Conservation (phyloP, 2,888 invertebrate species). For the Schrankia costaestrigalis region DNA sequence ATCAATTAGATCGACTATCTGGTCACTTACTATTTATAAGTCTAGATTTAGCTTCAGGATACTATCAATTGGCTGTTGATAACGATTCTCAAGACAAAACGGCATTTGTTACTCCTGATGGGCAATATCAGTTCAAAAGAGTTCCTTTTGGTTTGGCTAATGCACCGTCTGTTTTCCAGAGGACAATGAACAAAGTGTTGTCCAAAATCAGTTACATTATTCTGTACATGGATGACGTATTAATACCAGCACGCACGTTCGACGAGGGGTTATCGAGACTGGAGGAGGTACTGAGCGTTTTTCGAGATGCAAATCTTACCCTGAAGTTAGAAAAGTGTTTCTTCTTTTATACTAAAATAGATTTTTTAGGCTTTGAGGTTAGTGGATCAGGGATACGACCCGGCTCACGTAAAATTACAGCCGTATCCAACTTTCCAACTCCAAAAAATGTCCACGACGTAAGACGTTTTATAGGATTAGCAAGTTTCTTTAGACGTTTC, state of each 20-base stretch:
- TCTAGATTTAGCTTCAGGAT: conserved; percentile 25
- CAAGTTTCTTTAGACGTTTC: conserved; percentile 38
- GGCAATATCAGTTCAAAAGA: conserved; percentile 22
- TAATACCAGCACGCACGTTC: conserved; percentile 18
- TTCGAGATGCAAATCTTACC: conserved; percentile 14
- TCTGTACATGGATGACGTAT: conserved; percentile 31
- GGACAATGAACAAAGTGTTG: conserved; percentile 28
- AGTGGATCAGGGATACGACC: background rate
- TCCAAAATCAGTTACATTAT: conserved; percentile 3
- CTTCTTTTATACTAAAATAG: conserved; percentile 27
- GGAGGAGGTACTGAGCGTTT: conserved; percentile 4
- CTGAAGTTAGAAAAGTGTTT: conserved; percentile 31
- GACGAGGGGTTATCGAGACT: conserved; percentile 17
- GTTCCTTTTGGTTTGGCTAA: conserved; percentile 33
- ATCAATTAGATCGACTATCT: conserved; percentile 21
- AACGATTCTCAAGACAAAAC: conserved; percentile 22
- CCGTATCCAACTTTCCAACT: background rate
- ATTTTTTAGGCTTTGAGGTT: conserved; percentile 33
- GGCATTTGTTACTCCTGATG: conserved; percentile 31
- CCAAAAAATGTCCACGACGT: conserved; percentile 7
- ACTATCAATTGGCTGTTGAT: conserved; percentile 33
- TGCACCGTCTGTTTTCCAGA: conserved; percentile 28
- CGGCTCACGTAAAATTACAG: background rate
- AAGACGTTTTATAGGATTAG: conserved; percentile 33
- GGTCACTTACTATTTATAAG: conserved; percentile 19